phyloP scores from a whole-genome alignment of 1,140 invertebrate genomes.

The Formica selysi region DNA sequence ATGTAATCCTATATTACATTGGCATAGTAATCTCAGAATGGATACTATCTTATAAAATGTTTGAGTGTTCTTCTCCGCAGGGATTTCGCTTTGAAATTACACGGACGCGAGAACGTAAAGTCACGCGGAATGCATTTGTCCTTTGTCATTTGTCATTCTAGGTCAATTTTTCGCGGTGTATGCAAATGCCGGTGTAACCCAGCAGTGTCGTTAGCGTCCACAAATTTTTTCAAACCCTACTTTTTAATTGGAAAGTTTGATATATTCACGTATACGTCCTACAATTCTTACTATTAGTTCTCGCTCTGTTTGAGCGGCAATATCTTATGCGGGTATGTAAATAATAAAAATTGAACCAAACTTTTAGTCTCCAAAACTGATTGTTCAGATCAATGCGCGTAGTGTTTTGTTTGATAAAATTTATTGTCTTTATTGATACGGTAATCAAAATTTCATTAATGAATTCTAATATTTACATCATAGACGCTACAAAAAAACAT shows the following conservation, averaged over 20 bases:
- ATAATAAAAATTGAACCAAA: conserved; percentile 42
- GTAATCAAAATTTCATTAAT: background rate
- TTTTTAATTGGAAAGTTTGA: conserved; percentile 51
- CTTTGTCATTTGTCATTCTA: background rate
- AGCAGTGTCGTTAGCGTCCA: conserved; percentile 5
- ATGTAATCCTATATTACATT: conserved; percentile 30
- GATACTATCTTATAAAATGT: conserved; percentile 6
- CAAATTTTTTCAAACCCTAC: conserved; percentile 43
- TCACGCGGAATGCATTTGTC: background rate
- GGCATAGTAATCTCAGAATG: conserved; percentile 26
- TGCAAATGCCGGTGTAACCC: conserved; percentile 37
- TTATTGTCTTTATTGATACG: conserved; percentile 15
- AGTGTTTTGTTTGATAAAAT: conserved; percentile 23
- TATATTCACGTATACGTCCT: too few relatives aligned
- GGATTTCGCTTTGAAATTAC: background rate
- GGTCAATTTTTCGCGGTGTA: conserved; percentile 13
- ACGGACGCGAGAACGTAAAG: background rate
- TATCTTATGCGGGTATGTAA: conserved; percentile 29
- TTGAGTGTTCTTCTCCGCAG: background rate
- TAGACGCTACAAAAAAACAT: background rate
- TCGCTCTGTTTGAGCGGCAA: conserved; percentile 4
- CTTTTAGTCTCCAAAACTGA: conserved; percentile 15
- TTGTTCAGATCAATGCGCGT: conserved; percentile 7
- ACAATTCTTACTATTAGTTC: background rate
- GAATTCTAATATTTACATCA: conserved; percentile 2